These are phyloP conservation scores for Drosophila sproati DNA, from an alignment of 1,140 invertebrate species.

Conservation along the genomic window DNA sequence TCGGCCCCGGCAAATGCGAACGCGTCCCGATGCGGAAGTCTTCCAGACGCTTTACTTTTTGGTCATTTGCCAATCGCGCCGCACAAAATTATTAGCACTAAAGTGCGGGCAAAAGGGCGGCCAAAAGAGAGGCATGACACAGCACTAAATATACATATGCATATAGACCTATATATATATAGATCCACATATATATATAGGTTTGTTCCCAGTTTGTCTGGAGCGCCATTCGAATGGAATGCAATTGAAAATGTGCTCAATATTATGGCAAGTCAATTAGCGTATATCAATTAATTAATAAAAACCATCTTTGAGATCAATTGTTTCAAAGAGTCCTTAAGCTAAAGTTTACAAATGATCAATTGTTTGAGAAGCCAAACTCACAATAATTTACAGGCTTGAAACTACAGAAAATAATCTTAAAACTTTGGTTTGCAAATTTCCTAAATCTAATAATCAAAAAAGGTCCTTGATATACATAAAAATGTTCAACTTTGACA, in stretches of 20 bases:
- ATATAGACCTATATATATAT: constrained; percentile 1
- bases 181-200: not conserved
- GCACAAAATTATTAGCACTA: constrained; percentile 48
- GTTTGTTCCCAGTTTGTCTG: constrained; percentile 22
- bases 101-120: constrained; percentile 15
- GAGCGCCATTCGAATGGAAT: constrained; percentile 29
- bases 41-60: constrained; percentile 73
- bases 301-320: too few species aligned
- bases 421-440: too few species aligned
- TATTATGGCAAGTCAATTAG: not conserved
- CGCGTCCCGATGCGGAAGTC: constrained; percentile 77
- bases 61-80: constrained; percentile 76
- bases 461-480: too few species aligned
- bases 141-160: not conserved
- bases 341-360: too few species aligned
- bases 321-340: too few species aligned
- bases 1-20: constrained; percentile 28
- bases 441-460: too few species aligned
- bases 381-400: too few species aligned
- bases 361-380: too few species aligned
- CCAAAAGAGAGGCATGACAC: not conserved
- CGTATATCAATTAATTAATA: not conserved
- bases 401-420: too few species aligned
- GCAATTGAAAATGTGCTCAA: constrained; percentile 8
- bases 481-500: too few species aligned